phyloP scores from a whole-genome alignment of 2,113 vertebrate genomes.

The Glareola pratincola region DNA sequence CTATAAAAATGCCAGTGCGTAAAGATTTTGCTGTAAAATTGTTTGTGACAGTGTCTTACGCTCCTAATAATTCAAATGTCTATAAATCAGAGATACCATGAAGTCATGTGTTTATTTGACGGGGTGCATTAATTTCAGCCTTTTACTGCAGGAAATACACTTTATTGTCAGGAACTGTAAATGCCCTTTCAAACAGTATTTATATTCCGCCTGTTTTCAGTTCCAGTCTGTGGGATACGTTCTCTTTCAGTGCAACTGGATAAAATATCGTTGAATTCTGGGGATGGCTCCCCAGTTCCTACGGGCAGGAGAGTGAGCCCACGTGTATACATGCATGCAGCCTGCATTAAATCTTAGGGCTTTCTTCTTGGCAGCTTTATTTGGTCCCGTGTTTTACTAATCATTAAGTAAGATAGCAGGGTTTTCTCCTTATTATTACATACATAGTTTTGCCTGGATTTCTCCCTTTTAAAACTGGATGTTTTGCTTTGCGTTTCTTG shows the following conservation, averaged over 20 bases:
- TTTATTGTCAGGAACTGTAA: constrained; percentile 22
- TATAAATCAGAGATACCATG: neutral
- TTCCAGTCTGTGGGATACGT: neutral
- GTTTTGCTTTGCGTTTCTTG: neutral
- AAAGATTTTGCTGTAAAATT: constrained; percentile 1
- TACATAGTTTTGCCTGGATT: neutral
- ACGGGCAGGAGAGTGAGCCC: neutral
- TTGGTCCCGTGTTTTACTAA: constrained; percentile 1
- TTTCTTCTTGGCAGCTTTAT: neutral
- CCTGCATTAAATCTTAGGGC: neutral
- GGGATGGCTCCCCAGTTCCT: neutral
- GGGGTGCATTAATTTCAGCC: constrained; percentile 28
- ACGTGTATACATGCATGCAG: neutral
- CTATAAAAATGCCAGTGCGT: neutral
- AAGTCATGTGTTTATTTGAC: constrained; percentile 34
- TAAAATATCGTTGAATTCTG: neutral
- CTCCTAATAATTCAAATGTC: neutral
- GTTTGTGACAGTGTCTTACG: neutral
- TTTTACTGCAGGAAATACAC: constrained; percentile 38
- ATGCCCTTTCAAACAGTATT: constrained; percentile 37
- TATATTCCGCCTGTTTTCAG: neutral
- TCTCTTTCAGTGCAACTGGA: neutral
- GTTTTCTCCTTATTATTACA: neutral
- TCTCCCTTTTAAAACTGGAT: neutral
- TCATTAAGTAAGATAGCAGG: neutral